Evolutionary conservation across 2,888 invertebrate species (phyloP).

Genomic region (Acrocera orbiculus): DNA sequence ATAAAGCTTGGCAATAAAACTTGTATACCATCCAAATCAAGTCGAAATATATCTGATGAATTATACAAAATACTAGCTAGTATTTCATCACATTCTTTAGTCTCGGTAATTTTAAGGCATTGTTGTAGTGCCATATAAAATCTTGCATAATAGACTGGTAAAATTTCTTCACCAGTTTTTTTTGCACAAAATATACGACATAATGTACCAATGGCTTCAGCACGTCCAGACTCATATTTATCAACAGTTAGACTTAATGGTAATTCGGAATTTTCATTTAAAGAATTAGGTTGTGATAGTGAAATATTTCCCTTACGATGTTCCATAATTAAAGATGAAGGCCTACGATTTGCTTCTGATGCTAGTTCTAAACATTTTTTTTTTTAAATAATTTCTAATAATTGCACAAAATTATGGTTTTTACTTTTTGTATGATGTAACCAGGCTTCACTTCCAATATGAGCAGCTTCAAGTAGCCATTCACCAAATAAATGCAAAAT

Average conservation of each 20-base stretch:
- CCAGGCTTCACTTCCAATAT: constrained; percentile 62
- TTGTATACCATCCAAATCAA: constrained; percentile 85
- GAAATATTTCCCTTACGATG: constrained; percentile 36
- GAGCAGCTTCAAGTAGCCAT: constrained; percentile 91
- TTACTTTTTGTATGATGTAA: constrained; percentile 37
- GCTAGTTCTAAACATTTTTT: constrained; percentile 26
- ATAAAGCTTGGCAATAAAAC: constrained; percentile 81
- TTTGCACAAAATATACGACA: constrained; percentile 93
- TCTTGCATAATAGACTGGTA: constrained; percentile 81
- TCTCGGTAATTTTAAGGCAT: constrained; percentile 54
- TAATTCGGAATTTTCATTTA: constrained; percentile 48
- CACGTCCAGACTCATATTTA: constrained; percentile 69
- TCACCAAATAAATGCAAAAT: constrained; percentile 89
- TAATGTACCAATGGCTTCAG: constrained; percentile 86
- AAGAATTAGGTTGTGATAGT: constrained; percentile 45
- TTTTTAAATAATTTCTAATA: background rate
- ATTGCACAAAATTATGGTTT: background rate
- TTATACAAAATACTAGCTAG: constrained; percentile 75
- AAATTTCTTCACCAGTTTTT: constrained; percentile 76
- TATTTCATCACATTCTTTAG: constrained; percentile 56
- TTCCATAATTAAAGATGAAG: constrained; percentile 48
- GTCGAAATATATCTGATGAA: constrained; percentile 69
- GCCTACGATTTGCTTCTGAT: constrained; percentile 39
- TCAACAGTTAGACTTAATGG: constrained; percentile 54
- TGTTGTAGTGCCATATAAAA: constrained; percentile 85